Percentiles rank a stretch among this genome's conserved stretches.
phyloP scores from a whole-genome alignment of 2,888 invertebrate genomes.

The Coleophora flavipennella region DNA sequence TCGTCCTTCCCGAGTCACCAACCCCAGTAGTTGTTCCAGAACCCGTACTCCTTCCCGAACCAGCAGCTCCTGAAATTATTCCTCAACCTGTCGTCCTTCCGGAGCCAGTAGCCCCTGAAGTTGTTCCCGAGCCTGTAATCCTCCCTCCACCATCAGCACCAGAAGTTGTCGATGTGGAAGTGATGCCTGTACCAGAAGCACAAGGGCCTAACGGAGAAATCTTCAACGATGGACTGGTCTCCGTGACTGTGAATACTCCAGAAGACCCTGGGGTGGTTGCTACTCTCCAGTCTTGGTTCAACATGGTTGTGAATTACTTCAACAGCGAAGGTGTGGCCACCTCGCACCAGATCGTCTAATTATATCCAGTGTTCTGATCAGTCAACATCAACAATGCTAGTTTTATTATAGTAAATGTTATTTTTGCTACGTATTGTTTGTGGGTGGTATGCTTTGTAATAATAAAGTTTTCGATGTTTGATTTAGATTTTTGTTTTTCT shows the following conservation, averaged over 20 bases:
- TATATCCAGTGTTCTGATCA: not conserved
- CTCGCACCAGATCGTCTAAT: constrained; percentile 42
- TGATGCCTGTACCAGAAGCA: constrained; percentile 13
- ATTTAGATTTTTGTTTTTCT: no score
- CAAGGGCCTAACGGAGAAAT: constrained; percentile 32
- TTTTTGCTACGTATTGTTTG: not conserved
- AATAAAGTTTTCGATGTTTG: not conserved
- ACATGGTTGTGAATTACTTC: constrained; percentile 45
- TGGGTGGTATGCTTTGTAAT: not conserved
- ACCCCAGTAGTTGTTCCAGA: constrained; percentile 8
- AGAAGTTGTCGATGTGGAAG: constrained; percentile 1
- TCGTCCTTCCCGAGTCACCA: constrained; percentile 13
- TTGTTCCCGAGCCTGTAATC: constrained; percentile 8
- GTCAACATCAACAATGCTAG: not conserved
- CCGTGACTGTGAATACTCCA: constrained; percentile 35
- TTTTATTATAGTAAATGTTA: no score
- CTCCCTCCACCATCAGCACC: constrained; percentile 3
- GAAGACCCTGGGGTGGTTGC: constrained; percentile 33
- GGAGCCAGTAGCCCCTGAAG: constrained; percentile 7
- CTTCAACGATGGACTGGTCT: constrained; percentile 45
- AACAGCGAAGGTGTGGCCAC: constrained; percentile 30
- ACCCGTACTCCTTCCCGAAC: constrained; percentile 10
- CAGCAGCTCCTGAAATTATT: constrained; percentile 1
- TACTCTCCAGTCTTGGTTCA: constrained; percentile 48
- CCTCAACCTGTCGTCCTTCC: constrained; percentile 15